Base-by-base conservation (phyloP, 2,888 invertebrate species). In the Sinodicranocentrus sp. region DNA sequence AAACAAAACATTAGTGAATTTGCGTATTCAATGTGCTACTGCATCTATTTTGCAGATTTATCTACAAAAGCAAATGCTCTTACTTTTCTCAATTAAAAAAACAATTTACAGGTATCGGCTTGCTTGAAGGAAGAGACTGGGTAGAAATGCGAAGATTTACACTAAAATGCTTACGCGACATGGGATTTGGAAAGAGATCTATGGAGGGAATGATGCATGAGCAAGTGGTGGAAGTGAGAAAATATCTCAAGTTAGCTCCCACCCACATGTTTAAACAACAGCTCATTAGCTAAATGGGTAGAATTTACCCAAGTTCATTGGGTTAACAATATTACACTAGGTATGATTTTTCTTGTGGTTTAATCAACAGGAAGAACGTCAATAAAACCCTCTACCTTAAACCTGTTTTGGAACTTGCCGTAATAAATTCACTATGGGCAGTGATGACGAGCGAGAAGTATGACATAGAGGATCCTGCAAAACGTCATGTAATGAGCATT, bases 371-470 rank as follows among this genome's bases (percentile, higher is more conserved):
- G 28, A 79, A 79, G 61, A 83, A 86, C 67, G 57, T 65, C 8
- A 48, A 39, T 5, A 76, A 84, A 43, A 84, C 87, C 8, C 33
- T 87, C 25, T 86, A 85, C 28, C 39, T 88, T 2, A 88, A 88
- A 28, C 86, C 87, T 0, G 61, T 86, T 0, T 63, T 88, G 10
- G 88, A 88, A 48, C 28, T 88, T 2, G 82, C 87, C 0, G 86
- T 88, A 5, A 85, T 88, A 15, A 88, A 88, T 39, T 78, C 84
- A 15, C 23, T 87, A 1, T 88, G 88, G 88, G 70, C 71, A 13
- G 73, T 88, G 13, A 84, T 88, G 71, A 86, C 88, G 0, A 84
- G 86, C 54, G 88, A 88, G 68, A 88, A 86, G 48, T 88, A 86
- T 68, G 86, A 87, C 72, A 84, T 88, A 44, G 85, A 85, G 17